phyloP scores from a whole-genome alignment of 2,113 vertebrate genomes.

The Gila orcuttii region DNA sequence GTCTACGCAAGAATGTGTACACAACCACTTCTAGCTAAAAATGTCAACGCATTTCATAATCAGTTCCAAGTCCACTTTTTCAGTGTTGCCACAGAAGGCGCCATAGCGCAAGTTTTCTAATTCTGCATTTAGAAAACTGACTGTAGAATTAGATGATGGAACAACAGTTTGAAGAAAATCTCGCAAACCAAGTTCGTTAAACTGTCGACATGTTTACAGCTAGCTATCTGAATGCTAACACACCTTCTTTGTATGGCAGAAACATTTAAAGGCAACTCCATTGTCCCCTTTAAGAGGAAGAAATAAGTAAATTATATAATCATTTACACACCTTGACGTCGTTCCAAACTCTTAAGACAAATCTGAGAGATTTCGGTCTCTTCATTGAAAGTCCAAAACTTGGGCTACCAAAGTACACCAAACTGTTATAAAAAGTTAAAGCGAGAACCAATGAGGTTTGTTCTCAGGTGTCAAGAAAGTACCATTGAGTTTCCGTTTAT shows the following conservation, averaged over 20 bases:
- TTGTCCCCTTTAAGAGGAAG: not conserved
- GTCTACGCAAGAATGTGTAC: not conserved
- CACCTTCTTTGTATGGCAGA: not conserved
- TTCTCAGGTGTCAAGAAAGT: not conserved
- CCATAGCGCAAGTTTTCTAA: not conserved
- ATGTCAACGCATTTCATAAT: not conserved
- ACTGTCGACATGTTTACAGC: not conserved
- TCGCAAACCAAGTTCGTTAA: not conserved
- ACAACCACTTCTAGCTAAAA: not conserved
- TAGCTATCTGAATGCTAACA: not conserved
- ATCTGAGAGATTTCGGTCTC: not conserved
- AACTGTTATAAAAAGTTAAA: not conserved
- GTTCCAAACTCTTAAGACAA: not conserved
- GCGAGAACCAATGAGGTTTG: not conserved
- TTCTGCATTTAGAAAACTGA: not conserved
- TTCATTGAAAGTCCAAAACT: not conserved
- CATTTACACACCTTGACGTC: not conserved
- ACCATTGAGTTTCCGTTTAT: not conserved
- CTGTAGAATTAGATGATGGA: no score
- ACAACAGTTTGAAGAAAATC: not conserved
- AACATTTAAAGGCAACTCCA: conserved; percentile 5
- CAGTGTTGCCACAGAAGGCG: not conserved
- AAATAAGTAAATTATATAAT: not conserved
- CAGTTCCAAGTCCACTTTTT: not conserved
- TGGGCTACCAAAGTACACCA: not conserved